phyloP scores from a whole-genome alignment of 2,797 vertebrate species.

The Cossypha polioptera region DNA sequence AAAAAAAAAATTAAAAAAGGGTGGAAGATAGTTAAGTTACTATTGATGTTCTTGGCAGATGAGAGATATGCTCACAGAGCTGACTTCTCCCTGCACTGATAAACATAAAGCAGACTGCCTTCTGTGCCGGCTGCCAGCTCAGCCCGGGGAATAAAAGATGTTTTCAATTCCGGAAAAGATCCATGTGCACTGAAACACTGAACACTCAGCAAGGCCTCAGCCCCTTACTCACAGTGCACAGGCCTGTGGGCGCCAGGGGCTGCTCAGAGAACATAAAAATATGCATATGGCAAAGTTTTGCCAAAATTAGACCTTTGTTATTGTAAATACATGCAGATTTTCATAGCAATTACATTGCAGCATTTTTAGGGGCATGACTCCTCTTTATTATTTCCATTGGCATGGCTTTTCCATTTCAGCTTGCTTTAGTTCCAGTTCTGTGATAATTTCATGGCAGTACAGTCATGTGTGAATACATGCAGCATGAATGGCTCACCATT shows the following conservation, averaged over 20 bases:
- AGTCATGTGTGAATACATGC: accelerated
- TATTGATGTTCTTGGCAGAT: background rate
- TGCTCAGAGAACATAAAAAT: background rate
- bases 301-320: background rate
- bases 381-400: background rate
- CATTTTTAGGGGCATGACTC: background rate
- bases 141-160: conserved; percentile 21
- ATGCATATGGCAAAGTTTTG: background rate
- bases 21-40: background rate
- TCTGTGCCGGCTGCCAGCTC: conserved; percentile 25
- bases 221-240: background rate
- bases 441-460: background rate
- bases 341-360: background rate
- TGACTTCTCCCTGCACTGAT: background rate
- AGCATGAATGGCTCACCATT: background rate
- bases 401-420: background rate
- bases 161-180: conserved; percentile 4
- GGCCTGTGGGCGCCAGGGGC: background rate
- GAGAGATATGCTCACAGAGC: background rate
- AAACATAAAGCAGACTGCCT: conserved; percentile 18
- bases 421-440: background rate
- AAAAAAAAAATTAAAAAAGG: background rate
- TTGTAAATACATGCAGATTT: background rate
- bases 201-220: background rate
- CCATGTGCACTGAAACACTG: background rate